phyloP scores from a whole-genome alignment of 2,113 vertebrate species.

The Carassius gibelio region DNA sequence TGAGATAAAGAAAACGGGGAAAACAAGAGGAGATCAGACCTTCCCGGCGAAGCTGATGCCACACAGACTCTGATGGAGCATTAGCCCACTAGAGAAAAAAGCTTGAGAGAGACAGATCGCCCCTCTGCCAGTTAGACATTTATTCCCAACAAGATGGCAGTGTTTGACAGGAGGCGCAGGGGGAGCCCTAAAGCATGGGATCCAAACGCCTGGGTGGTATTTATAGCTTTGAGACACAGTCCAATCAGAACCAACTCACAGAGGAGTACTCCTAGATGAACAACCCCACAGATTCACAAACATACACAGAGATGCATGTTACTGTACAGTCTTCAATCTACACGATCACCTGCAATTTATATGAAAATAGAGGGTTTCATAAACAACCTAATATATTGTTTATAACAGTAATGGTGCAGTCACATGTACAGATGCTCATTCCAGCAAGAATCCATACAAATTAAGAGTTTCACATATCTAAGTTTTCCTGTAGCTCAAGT shows the following conservation, averaged over 20 bases:
- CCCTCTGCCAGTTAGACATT: constrained; percentile 53
- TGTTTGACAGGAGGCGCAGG: constrained; percentile 56
- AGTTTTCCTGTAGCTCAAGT: too few relatives aligned
- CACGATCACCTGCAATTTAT: neutral
- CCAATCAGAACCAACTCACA: constrained; percentile 45
- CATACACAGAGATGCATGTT: neutral
- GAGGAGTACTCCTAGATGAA: constrained; percentile 30
- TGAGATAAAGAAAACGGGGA: neutral
- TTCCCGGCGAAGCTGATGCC: neutral
- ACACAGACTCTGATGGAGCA: constrained; percentile 6
- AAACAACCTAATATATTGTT: neutral
- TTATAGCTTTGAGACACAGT: constrained; percentile 56
- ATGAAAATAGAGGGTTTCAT: neutral
- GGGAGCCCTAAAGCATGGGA: constrained; percentile 61
- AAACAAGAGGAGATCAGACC: neutral
- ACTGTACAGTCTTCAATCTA: neutral
- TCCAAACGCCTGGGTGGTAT: constrained; percentile 59
- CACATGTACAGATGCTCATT: neutral
- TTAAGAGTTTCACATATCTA: too few relatives aligned
- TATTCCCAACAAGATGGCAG: constrained; percentile 62
- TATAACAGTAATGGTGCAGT: neutral
- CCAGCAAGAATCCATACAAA: too few relatives aligned
- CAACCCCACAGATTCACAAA: constrained; percentile 12
- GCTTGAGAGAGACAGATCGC: constrained; percentile 36
- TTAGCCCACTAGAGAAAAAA: constrained; percentile 27